A percentile compares a stretch with the other conserved stretches of the same genome.
phyloP scores from a whole-genome alignment of 2,797 vertebrate species.

The Pteronotus mesoamericanus region DNA sequence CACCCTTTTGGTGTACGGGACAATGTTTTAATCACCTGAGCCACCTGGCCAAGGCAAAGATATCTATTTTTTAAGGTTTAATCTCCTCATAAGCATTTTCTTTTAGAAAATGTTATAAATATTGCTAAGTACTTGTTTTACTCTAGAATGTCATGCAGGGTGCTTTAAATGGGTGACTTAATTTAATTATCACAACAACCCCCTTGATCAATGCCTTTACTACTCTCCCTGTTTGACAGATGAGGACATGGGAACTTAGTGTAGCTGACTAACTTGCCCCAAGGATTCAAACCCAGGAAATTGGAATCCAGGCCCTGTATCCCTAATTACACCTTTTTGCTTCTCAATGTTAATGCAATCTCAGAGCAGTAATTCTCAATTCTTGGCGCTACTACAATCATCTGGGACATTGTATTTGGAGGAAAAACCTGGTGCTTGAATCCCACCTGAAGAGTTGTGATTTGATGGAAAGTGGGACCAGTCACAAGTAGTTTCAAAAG shows the following conservation, averaged over 20 bases:
- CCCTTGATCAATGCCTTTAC: not conserved
- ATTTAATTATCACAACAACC: not conserved
- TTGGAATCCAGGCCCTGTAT: not conserved
- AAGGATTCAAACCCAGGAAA: not conserved
- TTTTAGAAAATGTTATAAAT: not conserved
- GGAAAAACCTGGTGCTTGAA: not conserved
- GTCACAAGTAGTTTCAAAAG: not conserved
- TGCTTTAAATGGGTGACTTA: not conserved
- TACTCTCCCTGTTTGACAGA: not conserved
- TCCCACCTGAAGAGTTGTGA: not conserved
- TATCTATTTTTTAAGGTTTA: not conserved
- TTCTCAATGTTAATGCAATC: not conserved
- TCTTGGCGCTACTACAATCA: not conserved
- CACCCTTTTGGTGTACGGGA: too few relatives aligned
- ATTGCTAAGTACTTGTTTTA: not conserved
- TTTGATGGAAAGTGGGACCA: not conserved
- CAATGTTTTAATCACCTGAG: too few relatives aligned
- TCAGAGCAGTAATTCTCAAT: not conserved
- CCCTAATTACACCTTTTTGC: not conserved
- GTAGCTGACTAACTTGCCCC: not conserved
- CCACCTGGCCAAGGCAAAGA: too few relatives aligned
- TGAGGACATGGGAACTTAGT: not conserved
- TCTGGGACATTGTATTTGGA: not conserved
- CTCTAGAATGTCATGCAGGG: not conserved
- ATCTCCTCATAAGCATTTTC: not conserved